Percentiles rank a stretch among this genome's conserved stretches.
Conservation (phyloP, 2,797 vertebrate species). For the Varecia variegata region DNA sequence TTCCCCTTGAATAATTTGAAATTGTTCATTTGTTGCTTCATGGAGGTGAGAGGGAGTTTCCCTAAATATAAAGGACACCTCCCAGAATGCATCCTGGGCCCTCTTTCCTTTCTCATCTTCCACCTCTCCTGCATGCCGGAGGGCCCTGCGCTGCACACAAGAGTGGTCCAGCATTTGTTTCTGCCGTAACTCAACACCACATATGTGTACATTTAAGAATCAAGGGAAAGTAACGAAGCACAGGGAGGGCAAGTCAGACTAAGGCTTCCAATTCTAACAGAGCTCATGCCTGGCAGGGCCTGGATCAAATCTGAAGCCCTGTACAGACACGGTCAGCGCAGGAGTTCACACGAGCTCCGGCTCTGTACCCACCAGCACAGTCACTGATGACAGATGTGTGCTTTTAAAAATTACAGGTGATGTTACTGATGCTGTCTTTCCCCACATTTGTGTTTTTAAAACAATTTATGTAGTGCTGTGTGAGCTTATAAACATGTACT, state of each 20-base stretch:
- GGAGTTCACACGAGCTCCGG: neutral
- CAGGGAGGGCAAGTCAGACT: neutral
- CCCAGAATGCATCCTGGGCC: too few relatives aligned
- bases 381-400: accelerated
- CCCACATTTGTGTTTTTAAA: neutral
- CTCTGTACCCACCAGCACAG: accelerated
- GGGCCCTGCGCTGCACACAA: neutral
- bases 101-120: too few relatives aligned
- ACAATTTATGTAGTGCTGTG: neutral
- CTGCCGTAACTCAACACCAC: neutral
- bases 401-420: neutral
- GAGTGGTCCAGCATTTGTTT: neutral
- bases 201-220: neutral
- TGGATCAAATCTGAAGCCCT: neutral
- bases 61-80: neutral
- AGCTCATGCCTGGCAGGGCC: neutral
- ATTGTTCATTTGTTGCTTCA: neutral
- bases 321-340: accelerated
- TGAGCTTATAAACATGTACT: neutral
- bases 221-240: neutral
- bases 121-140: neutral
- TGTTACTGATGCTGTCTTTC: neutral
- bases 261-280: neutral
- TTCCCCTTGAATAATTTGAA: slow-evolving; percentile 1
- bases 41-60: neutral